Conservation (phyloP, 1,140 invertebrate species). For the Platorchestia sp. region DNA sequence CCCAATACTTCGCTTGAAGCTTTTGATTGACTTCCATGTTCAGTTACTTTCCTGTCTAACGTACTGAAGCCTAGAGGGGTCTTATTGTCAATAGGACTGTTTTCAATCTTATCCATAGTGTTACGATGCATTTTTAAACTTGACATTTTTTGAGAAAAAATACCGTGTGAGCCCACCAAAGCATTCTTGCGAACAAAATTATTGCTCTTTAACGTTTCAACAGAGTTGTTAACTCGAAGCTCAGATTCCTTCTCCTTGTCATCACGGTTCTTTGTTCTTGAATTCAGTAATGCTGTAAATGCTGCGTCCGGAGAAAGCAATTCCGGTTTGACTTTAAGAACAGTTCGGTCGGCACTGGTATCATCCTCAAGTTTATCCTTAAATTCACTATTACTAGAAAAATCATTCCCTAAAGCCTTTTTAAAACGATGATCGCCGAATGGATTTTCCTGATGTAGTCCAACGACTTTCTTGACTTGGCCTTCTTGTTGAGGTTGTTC, state of each 20-base stretch:
- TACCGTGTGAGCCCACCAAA: background rate
- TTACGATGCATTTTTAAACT: background rate
- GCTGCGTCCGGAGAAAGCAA: background rate
- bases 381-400: background rate
- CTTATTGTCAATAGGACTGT: background rate
- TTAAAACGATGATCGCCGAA: background rate
- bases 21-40: background rate
- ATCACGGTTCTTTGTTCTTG: background rate
- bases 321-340: background rate
- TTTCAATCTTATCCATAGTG: background rate
- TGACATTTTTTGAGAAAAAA: background rate
- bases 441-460: background rate
- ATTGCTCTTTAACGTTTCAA: background rate
- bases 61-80: background rate
- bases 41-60: background rate
- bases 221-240: background rate
- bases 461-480: background rate
- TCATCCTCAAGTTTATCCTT: background rate
- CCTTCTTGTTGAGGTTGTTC: background rate
- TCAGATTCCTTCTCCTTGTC: background rate
- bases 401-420: background rate
- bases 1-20: background rate
- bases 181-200: background rate
- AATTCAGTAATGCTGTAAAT: background rate
- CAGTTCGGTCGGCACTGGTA: background rate